Evolutionary conservation across 2,888 invertebrate genomes (phyloP), one percentile per base, ranked within the genome.

Genomic region (Nysson spinosus): DNA sequence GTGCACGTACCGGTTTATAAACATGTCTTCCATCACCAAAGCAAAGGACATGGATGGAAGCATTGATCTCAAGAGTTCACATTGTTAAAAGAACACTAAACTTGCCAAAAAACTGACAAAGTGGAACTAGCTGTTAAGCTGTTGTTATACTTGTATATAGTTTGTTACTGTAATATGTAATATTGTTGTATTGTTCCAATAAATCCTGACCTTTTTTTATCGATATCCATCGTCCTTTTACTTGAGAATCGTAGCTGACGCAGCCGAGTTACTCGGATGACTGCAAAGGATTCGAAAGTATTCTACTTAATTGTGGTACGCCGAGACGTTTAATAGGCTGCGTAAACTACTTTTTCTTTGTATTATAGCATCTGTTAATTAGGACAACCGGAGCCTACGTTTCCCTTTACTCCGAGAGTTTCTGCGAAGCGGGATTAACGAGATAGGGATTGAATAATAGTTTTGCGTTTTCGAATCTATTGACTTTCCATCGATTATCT

Each of bases 1-100:
- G 87, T 90, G 16, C 88, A 91, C 69, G 89, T 91, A 2, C 91
- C 91, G 1, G 83, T 90, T 17, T 89, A 90, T 51, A 90, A 90
- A 72, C 77, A 89, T 40, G 83, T 90, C 16, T 85, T 85, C 71
- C 86, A 85, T 65, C 83, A 85, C 65, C 81, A 81, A 56, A 74
- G 77, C 51, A 82, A 83, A 60, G 68, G 74, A 52, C 83, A 82
- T 16, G 83, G 82, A 9, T 84, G 78, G 78, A 83, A 81, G 42
- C 81, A 83, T 46, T 84, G 67, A 81, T 68, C 26, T n/a, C 9
- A 11, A 11, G 12, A 5, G 22, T 1, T 3, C 6, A 2, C 6
- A 0, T 5, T 11, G 1, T 4, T 14, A 17, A 47, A 32, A 14
- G 7, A 1, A 30, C 11, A 60, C n/a, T n/a, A n/a, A n/a, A n/a